These are phyloP conservation scores for Himalopsyche phryganea DNA, from an alignment of 1,140 invertebrate genomes.

Conservation along the genomic window DNA sequence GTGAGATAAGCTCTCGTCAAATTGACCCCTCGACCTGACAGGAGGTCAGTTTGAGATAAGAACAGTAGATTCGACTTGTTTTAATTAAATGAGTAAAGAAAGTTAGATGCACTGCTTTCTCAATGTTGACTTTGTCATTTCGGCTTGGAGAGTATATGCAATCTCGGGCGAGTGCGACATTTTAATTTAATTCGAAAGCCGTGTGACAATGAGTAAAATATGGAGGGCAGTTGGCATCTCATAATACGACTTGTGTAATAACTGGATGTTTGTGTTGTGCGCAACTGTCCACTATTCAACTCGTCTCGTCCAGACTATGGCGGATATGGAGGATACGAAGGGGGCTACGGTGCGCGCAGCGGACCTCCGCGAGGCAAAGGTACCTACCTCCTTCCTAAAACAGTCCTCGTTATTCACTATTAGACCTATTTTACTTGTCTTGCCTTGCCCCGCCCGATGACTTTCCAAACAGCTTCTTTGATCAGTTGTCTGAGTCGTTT, in stretches of 20 bases:
- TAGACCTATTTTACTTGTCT: no score
- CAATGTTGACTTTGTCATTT: not conserved
- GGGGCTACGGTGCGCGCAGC: constrained; percentile 73
- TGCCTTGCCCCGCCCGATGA: constrained; percentile 41
- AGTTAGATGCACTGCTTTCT: no score
- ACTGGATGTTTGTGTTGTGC: constrained; percentile 48
- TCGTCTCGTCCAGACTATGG: constrained; percentile 61
- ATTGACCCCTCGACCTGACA: not conserved
- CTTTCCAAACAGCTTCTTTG: not conserved
- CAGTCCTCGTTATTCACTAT: not conserved
- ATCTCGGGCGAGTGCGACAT: no score
- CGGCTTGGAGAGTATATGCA: no score
- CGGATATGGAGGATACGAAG: constrained; percentile 74
- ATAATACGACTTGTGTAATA: constrained; percentile 13
- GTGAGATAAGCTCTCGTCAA: no score
- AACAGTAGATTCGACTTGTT: not conserved
- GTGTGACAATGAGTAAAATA: no score
- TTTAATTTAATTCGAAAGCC: no score
- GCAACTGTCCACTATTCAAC: constrained; percentile 30
- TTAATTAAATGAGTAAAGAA: no score
- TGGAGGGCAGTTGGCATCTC: no score
- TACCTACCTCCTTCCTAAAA: constrained; percentile 45
- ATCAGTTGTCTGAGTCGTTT: no score
- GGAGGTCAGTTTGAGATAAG: not conserved
- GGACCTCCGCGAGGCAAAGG: constrained; percentile 75